phyloP scores from a whole-genome alignment of 2,113 vertebrate genomes.

The Gymnocephalus cernua region DNA sequence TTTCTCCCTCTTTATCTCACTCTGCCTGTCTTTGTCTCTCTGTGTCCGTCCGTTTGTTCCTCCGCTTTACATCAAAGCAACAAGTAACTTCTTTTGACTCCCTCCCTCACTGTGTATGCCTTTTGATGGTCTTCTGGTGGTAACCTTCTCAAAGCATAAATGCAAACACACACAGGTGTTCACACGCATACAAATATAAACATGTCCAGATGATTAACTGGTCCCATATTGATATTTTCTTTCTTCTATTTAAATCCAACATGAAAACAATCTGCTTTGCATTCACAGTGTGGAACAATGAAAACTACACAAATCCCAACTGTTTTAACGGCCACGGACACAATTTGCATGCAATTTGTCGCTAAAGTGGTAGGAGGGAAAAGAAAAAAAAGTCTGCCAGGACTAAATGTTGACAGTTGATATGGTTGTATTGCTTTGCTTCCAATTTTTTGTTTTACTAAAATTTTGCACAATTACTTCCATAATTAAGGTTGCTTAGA shows the following conservation, averaged over 20 bases:
- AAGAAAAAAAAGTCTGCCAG: background rate
- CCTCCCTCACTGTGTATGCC: background rate
- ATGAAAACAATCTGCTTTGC: conserved; percentile 43
- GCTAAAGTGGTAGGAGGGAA: conserved; percentile 37
- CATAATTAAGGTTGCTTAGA: background rate
- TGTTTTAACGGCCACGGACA: conserved; percentile 39
- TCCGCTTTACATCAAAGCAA: conserved; percentile 38
- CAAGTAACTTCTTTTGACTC: conserved; percentile 38
- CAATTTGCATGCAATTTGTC: conserved; percentile 48
- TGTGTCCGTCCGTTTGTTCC: conserved; percentile 15
- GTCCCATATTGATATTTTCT: conserved; percentile 42
- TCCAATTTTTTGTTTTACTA: background rate
- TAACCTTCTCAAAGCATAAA: conserved; percentile 23
- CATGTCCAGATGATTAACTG: conserved; percentile 52
- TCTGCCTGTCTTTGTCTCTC: conserved; percentile 12
- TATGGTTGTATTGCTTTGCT: background rate
- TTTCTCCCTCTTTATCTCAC: conserved; percentile 21
- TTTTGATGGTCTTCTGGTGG: background rate
- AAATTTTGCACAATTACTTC: background rate
- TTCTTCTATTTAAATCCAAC: conserved; percentile 40
- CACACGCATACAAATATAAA: conserved; percentile 7
- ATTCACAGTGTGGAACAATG: conserved; percentile 42
- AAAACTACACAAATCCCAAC: conserved; percentile 29
- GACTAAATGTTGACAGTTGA: background rate
- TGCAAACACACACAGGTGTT: conserved; percentile 24